Evolutionary conservation across 2,888 invertebrate genomes (phyloP).

Genomic region (Drosophila borborema): DNA sequence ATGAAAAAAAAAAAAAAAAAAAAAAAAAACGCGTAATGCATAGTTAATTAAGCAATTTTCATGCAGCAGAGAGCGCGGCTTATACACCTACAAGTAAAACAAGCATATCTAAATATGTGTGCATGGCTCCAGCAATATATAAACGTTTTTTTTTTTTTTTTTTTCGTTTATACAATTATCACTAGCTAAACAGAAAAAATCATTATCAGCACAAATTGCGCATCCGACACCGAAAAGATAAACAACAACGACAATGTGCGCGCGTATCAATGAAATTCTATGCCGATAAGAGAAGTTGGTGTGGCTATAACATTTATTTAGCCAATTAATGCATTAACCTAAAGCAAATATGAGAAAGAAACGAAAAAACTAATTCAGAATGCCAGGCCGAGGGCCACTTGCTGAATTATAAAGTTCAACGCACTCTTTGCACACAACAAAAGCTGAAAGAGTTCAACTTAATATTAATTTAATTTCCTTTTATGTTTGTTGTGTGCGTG

Average conservation of each 20-base stretch:
- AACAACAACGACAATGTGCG: slow-evolving; percentile 33
- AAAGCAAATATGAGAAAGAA: slow-evolving; percentile 6
- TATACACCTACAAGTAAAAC: slow-evolving; percentile 20
- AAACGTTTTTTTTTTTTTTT: neutral
- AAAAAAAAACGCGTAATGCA: slow-evolving; percentile 51
- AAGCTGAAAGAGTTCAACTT: slow-evolving; percentile 33
- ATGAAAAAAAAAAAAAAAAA: neutral
- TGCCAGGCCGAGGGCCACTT: slow-evolving; percentile 20
- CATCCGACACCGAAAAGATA: slow-evolving; percentile 62
- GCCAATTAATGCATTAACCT: slow-evolving; percentile 53
- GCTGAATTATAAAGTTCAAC: slow-evolving; percentile 50
- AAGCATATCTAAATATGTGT: slow-evolving; percentile 11
- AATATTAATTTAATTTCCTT: slow-evolving; percentile 59
- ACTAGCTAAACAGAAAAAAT: slow-evolving; percentile 34
- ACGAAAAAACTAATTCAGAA: neutral
- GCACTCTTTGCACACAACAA: slow-evolving; percentile 14
- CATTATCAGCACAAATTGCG: slow-evolving; percentile 65
- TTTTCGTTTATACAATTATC: slow-evolving; percentile 35
- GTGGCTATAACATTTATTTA: slow-evolving; percentile 39
- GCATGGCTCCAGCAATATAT: slow-evolving; percentile 6
- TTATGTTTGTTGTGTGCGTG: slow-evolving; percentile 8
- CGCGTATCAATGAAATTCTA: slow-evolving; percentile 63
- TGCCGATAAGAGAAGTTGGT: slow-evolving; percentile 46
- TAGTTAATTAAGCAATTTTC: slow-evolving; percentile 70
- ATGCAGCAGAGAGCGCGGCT: slow-evolving; percentile 56